Conservation (phyloP, 2,888 invertebrate genomes). For the Oithona nana region DNA sequence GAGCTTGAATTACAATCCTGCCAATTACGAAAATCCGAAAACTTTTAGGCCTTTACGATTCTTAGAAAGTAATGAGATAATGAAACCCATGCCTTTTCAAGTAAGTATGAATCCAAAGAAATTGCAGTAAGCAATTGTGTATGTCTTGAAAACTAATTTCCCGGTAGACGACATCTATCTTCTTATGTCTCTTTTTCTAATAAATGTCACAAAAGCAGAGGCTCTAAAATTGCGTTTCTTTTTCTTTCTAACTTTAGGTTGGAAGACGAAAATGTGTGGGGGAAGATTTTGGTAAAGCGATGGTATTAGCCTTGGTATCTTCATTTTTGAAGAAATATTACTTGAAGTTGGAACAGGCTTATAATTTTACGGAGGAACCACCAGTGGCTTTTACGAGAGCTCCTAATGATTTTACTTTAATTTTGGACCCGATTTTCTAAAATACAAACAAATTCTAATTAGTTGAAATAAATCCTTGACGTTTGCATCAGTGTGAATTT, state of each 20-base stretch:
- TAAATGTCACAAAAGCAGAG: not conserved
- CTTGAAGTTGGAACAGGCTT: not conserved
- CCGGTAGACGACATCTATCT: too few relatives aligned
- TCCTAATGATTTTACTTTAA: not conserved
- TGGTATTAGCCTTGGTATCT: not conserved
- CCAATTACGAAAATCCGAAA: conserved; percentile 46
- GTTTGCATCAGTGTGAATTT: too few relatives aligned
- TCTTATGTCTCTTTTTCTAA: too few relatives aligned
- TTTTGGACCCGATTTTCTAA: too few relatives aligned
- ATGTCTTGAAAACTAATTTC: too few relatives aligned
- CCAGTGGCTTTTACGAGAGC: not conserved
- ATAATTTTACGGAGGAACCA: not conserved
- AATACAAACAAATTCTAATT: too few relatives aligned
- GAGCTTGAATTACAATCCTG: conserved; percentile 54
- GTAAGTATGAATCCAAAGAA: not conserved
- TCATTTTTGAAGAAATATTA: not conserved
- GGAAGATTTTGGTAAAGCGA: not conserved
- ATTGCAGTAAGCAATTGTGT: too few relatives aligned
- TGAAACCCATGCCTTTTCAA: conserved; percentile 40
- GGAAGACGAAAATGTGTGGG: conserved; percentile 2
- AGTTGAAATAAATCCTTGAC: too few relatives aligned
- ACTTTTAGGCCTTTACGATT: conserved; percentile 49
- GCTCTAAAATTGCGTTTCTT: too few relatives aligned
- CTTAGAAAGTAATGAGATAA: conserved; percentile 40
- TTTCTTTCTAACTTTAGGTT: not conserved